Conservation (phyloP, 2,797 vertebrate species). For the Enteromius argenteus region DNA sequence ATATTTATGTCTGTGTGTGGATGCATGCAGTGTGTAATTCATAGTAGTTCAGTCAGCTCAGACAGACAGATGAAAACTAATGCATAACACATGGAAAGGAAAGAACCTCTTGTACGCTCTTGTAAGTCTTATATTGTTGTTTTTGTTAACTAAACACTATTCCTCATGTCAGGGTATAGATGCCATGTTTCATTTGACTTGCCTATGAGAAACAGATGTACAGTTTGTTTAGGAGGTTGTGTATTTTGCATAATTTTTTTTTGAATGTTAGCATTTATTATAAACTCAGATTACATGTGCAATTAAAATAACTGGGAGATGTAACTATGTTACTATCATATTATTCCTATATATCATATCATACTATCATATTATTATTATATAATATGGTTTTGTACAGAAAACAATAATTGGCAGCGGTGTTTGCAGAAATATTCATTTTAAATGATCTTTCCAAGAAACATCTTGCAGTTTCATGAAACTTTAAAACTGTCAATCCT, state of each 20-base stretch:
- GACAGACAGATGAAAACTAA: constrained; percentile 72
- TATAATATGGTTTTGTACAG: background rate
- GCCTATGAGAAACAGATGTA: background rate
- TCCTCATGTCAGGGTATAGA: background rate
- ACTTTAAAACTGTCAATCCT: background rate
- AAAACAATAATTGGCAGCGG: background rate
- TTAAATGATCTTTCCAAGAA: background rate
- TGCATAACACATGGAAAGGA: constrained; percentile 68
- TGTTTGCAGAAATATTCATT: background rate
- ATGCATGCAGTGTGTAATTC: constrained; percentile 63
- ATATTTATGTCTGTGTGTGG: background rate
- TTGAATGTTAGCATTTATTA: background rate
- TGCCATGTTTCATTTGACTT: background rate
- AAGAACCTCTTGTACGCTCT: background rate
- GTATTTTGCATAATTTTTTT: background rate
- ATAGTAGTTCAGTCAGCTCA: constrained; percentile 63
- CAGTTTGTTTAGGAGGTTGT: background rate
- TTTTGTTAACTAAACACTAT: constrained; percentile 9
- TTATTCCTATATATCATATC: no score
- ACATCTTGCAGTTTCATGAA: background rate
- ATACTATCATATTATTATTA: no score
- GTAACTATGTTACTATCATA: background rate
- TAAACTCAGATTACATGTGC: background rate
- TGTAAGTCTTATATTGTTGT: constrained; percentile 8
- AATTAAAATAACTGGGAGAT: background rate